Percentiles rank a stretch among this genome's conserved stretches.
Evolutionary conservation across 2,888 invertebrate species (phyloP).

Genomic region (Noctua janthina): DNA sequence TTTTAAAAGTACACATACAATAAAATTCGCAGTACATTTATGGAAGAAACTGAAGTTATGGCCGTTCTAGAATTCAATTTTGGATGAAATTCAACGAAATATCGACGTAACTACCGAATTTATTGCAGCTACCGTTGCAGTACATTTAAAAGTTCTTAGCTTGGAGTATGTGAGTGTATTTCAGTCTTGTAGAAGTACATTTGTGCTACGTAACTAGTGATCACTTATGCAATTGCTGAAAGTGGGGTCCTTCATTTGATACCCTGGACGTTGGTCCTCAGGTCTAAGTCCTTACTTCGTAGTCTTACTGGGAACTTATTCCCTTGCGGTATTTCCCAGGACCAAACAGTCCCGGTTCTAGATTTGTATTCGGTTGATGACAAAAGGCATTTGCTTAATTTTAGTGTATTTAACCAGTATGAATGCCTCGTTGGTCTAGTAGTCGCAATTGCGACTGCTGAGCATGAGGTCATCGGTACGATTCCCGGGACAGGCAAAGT

Average conservation of each 20-base stretch:
- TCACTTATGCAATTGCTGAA: not conserved
- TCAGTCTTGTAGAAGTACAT: not conserved
- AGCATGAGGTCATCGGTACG: not conserved
- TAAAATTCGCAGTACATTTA: slow-evolving; percentile 41
- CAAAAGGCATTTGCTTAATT: not conserved
- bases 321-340: not conserved
- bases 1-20: slow-evolving; percentile 20
- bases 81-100: slow-evolving; percentile 51
- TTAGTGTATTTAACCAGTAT: not conserved
- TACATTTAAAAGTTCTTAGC: slow-evolving; percentile 33
- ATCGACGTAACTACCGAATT: slow-evolving; percentile 41
- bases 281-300: not conserved
- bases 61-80: slow-evolving; percentile 48
- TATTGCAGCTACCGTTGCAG: slow-evolving; percentile 37
- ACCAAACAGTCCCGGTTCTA: not conserved
- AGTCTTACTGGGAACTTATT: not conserved
- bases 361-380: not conserved
- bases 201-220: not conserved
- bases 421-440: too few relatives aligned
- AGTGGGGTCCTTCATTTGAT: not conserved
- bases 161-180: slow-evolving; percentile 17
- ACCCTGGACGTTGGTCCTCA: not conserved
- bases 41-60: slow-evolving; percentile 44
- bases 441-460: not conserved
- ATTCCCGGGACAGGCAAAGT: not conserved